phyloP scores from a whole-genome alignment of 2,888 invertebrate genomes.

The Alloplasta piceator region DNA sequence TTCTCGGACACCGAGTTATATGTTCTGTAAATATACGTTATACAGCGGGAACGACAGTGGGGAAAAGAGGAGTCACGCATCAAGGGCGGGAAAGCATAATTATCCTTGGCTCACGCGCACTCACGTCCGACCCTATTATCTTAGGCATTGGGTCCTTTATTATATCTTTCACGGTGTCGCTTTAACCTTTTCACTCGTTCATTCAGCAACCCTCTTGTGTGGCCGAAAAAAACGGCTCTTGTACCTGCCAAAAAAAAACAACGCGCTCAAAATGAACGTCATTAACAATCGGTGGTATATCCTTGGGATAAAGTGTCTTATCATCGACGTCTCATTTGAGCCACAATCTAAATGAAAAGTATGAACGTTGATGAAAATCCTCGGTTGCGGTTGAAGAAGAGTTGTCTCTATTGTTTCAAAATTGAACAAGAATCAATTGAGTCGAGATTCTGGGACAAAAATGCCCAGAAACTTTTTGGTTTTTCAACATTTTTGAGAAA shows the following conservation, averaged over 20 bases:
- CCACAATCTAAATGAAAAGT: no score
- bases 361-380: no score
- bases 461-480: no score
- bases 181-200: slow-evolving; percentile 26
- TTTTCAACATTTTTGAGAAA: no score
- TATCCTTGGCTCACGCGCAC: slow-evolving; percentile 69
- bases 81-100: slow-evolving; percentile 72
- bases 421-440: no score
- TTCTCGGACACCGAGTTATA: slow-evolving; percentile 31
- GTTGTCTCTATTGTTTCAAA: no score
- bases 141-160: slow-evolving; percentile 55
- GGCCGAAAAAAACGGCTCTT: slow-evolving; percentile 24
- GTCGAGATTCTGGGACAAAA: no score
- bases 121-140: slow-evolving; percentile 69
- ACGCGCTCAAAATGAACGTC: slow-evolving; percentile 22
- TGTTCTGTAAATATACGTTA: slow-evolving; percentile 42
- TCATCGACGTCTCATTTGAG: background rate
- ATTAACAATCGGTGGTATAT: background rate
- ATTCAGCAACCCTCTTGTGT: slow-evolving; percentile 28
- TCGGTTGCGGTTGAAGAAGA: no score
- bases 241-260: slow-evolving; percentile 58
- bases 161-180: slow-evolving; percentile 18
- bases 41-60: slow-evolving; percentile 2
- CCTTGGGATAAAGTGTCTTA: background rate
- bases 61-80: slow-evolving; percentile 65